A percentile compares a stretch with the other conserved stretches of the same genome.
Evolutionary conservation across 2,888 invertebrate species (phyloP).

Genomic region (Spilarctia lutea): DNA sequence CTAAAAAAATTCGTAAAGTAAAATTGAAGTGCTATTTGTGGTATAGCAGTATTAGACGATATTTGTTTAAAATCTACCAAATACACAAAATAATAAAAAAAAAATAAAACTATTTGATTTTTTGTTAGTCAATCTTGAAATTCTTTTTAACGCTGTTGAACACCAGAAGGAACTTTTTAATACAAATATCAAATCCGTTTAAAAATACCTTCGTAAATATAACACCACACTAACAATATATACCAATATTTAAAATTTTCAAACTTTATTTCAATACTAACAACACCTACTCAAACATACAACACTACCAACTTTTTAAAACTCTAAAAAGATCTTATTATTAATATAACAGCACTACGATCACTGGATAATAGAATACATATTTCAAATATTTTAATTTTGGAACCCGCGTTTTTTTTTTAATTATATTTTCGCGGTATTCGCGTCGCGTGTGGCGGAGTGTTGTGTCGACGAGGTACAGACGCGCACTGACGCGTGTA

Average conservation of each 20-base stretch:
- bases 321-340: slow-evolving; percentile 22
- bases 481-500: slow-evolving; percentile 52
- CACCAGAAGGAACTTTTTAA: neutral
- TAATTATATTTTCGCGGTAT: slow-evolving; percentile 30
- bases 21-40: too few species aligned
- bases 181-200: neutral
- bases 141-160: neutral
- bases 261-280: slow-evolving; percentile 43
- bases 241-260: slow-evolving; percentile 13
- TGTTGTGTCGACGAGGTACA: slow-evolving; percentile 32
- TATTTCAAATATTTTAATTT: slow-evolving; percentile 26
- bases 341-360: slow-evolving; percentile 29
- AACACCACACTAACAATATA: slow-evolving; percentile 24
- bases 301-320: slow-evolving; percentile 33
- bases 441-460: slow-evolving; percentile 23
- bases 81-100: neutral
- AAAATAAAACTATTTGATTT: neutral
- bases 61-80: neutral
- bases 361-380: slow-evolving; percentile 17
- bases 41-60: neutral
- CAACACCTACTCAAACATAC: slow-evolving; percentile 43
- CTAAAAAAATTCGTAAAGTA: too few species aligned
- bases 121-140: neutral
- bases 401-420: slow-evolving; percentile 29
- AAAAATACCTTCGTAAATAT: slow-evolving; percentile 32